Percentiles rank a stretch among this genome's conserved stretches.
Conservation (phyloP, 1,140 invertebrate species). For the Ceratosolen fusciceps region DNA sequence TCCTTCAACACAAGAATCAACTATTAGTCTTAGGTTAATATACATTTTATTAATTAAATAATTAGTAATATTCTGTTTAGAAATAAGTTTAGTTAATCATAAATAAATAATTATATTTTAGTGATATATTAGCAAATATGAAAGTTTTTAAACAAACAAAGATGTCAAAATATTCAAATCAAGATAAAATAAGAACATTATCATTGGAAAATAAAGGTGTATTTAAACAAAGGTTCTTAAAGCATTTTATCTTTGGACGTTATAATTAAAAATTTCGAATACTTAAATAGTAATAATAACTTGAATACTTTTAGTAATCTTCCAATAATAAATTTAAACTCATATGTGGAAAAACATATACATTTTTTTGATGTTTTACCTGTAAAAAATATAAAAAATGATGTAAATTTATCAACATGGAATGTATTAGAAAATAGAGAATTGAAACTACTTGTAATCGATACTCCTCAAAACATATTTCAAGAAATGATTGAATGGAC, state of each 20-base stretch:
- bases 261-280: constrained; percentile 6
- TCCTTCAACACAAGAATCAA: constrained; percentile 5
- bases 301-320: background rate
- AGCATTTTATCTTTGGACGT: background rate
- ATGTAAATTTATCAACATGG: constrained; percentile 78
- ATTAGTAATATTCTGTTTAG: background rate
- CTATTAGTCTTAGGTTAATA: constrained; percentile 2
- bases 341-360: background rate
- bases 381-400: constrained; percentile 22
- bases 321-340: background rate
- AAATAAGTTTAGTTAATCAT: background rate
- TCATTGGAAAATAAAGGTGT: background rate
- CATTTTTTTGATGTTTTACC: background rate
- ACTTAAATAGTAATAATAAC: background rate
- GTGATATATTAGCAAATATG: constrained; percentile 81
- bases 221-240: constrained; percentile 28
- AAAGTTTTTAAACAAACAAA: constrained; percentile 76
- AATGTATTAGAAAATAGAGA: constrained; percentile 76
- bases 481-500: constrained; percentile 96
- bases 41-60: background rate
- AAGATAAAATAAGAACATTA: background rate
- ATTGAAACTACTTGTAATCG: constrained; percentile 75
- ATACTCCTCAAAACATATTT: constrained; percentile 89
- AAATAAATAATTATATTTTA: constrained; percentile 62
- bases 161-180: constrained; percentile 47